A percentile compares a stretch with the other conserved stretches of the same genome.
Conservation (phyloP, 2,888 invertebrate species). For the Halictus ligatus region DNA sequence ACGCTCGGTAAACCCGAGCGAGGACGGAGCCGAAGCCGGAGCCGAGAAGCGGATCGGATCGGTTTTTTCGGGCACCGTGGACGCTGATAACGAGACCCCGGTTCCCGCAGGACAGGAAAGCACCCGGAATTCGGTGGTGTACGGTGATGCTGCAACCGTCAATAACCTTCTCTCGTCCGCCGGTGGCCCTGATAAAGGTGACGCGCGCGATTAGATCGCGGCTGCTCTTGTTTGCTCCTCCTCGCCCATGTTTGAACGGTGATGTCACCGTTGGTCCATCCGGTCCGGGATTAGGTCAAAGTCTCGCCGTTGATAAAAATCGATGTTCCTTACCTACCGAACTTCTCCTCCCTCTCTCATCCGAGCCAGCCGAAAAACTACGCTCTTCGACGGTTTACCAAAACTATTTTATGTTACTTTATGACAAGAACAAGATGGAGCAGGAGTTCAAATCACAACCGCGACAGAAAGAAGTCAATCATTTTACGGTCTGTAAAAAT, state of each 20-base stretch:
- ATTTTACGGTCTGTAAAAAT: too few species aligned
- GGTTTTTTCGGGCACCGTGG: background rate
- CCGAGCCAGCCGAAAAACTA: background rate
- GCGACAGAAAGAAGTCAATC: too few species aligned
- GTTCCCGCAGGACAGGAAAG: slow-evolving; percentile 47
- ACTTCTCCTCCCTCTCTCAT: slow-evolving; percentile 22
- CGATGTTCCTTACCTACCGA: slow-evolving; percentile 30
- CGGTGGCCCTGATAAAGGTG: slow-evolving; percentile 70
- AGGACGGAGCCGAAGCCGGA: background rate
- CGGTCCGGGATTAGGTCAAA: slow-evolving; percentile 77
- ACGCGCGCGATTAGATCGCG: slow-evolving; percentile 79
- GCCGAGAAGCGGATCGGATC: background rate
- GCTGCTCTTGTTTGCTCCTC: slow-evolving; percentile 78
- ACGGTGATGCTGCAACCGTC: slow-evolving; percentile 75
- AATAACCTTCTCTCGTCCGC: slow-evolving; percentile 62
- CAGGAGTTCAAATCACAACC: too few species aligned
- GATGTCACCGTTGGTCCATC: slow-evolving; percentile 82
- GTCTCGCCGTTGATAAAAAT: slow-evolving; percentile 69
- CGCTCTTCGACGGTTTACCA: too few species aligned
- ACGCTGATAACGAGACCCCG: slow-evolving; percentile 27
- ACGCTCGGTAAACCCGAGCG: background rate
- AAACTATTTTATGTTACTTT: too few species aligned
- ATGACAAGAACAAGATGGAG: too few species aligned
- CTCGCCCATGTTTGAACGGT: slow-evolving; percentile 82
- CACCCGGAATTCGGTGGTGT: slow-evolving; percentile 24